Conservation (phyloP, 2,888 invertebrate species). For the Eueremaeus valkanovi region DNA sequence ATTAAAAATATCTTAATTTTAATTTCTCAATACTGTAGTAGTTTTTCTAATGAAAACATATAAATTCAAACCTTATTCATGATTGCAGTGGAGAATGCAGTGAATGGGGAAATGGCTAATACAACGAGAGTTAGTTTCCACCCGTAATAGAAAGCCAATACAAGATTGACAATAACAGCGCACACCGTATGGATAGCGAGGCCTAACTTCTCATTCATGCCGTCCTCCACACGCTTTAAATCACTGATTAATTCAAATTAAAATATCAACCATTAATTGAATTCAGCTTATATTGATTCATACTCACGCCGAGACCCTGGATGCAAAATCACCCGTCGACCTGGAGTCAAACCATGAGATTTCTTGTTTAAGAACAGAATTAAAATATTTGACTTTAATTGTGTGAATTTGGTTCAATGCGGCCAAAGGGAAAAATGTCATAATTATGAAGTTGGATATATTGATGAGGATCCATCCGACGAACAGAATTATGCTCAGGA, state of each 20-base stretch:
- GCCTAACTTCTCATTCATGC: slow-evolving; percentile 56
- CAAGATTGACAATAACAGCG: slow-evolving; percentile 60
- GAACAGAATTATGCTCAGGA: not conserved
- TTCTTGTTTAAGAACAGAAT: slow-evolving; percentile 52
- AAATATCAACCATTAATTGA: slow-evolving; percentile 32
- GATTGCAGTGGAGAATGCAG: slow-evolving; percentile 53
- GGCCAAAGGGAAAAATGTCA: slow-evolving; percentile 25
- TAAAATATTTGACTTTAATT: slow-evolving; percentile 28
- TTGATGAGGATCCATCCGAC: not conserved
- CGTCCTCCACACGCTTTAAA: slow-evolving; percentile 56
- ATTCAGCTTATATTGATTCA: not conserved
- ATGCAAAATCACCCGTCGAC: slow-evolving; percentile 55
- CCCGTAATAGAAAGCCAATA: slow-evolving; percentile 48
- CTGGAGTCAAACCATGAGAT: slow-evolving; percentile 55
- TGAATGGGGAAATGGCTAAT: slow-evolving; percentile 57
- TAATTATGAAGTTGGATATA: not conserved
- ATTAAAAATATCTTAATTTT: too few relatives aligned
- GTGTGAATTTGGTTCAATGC: slow-evolving; percentile 2
- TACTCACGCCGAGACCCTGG: slow-evolving; percentile 54
- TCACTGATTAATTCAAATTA: slow-evolving; percentile 54
- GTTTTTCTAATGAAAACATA: slow-evolving; percentile 55
- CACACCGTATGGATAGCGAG: slow-evolving; percentile 55
- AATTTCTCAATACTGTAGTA: too few relatives aligned
- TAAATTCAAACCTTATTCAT: slow-evolving; percentile 52
- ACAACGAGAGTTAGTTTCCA: slow-evolving; percentile 60